Conservation (phyloP, 2,797 vertebrate species). For the Caiman crocodilus region DNA sequence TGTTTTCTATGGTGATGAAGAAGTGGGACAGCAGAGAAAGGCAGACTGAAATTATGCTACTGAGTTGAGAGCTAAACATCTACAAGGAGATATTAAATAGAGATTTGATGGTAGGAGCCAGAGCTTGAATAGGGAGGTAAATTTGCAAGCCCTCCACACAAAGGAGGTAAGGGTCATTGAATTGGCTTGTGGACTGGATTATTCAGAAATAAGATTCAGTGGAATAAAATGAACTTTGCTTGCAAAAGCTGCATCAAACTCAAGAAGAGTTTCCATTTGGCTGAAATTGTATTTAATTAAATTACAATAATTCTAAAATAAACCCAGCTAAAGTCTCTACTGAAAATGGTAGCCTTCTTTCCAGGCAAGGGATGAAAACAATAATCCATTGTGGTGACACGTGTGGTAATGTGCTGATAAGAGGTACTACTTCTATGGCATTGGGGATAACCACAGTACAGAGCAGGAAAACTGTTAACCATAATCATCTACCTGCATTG, state of each 20-base stretch:
- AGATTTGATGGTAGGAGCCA: constrained; percentile 1
- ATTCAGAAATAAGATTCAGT: too few relatives aligned
- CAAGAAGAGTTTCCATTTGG: too few relatives aligned
- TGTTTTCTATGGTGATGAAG: not conserved
- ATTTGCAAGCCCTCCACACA: not conserved
- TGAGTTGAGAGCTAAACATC: constrained; percentile 51
- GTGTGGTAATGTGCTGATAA: not conserved
- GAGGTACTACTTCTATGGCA: not conserved
- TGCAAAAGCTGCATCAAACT: too few relatives aligned
- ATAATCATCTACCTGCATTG: not conserved
- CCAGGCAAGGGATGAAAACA: not conserved
- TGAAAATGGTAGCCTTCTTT: not conserved
- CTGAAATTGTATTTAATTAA: too few relatives aligned
- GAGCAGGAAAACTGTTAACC: not conserved
- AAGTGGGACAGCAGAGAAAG: not conserved
- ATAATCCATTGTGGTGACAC: too few relatives aligned
- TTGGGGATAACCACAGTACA: too few relatives aligned
- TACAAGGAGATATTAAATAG: not conserved
- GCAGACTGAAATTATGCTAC: constrained; percentile 7
- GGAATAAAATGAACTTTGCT: too few relatives aligned
- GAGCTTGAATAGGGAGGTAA: constrained; percentile 9
- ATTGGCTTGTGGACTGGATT: too few relatives aligned
- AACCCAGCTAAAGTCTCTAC: too few relatives aligned
- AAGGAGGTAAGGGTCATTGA: not conserved
- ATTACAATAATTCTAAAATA: too few relatives aligned